Evolutionary conservation across 2,888 invertebrate species (phyloP), one percentile per base, ranked within the genome.

Genomic region (Drosophila robusta): DNA sequence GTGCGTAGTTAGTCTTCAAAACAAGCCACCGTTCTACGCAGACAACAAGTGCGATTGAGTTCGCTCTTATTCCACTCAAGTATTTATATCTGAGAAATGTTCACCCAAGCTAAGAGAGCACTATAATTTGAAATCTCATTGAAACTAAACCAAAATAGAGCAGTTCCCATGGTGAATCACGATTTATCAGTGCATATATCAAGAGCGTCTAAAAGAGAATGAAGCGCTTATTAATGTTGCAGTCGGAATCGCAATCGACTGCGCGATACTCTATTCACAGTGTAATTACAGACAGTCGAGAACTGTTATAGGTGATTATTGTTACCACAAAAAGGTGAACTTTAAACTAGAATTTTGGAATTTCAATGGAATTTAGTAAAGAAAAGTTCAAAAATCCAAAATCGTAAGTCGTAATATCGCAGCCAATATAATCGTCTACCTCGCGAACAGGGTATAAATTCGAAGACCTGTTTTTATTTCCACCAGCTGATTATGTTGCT

Each of bases 401-500:
- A 32, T 11, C 1, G 2, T 8, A 32, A 32, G 18, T 18, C 18
- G 18, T 18, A 18, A 18, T 2, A 18, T 18, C 22, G 22, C 22
- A 22, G 3, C 22, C 3, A 34, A 12, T 34, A 12, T 12, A 34
- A 9, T 3, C 34, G 4, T 34, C 4, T 34, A 2, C 12, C 4
- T 12, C 0, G 4, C 4, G 2, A 12, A 12, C 12, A 34, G 11
- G 12, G 16, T 39, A 39, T n/a, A 39, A 39, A 39, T 39, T 4
- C n/a, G 7, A 14, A 12, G 22, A 51, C 41, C 3, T 34, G 12
- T 36, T 24, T 36, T 36, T 7, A 8, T 16, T 36, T 9, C 34
- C 4, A 16, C 9, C 47, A 36, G 47, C 47, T 55, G 55, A 47
- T 47, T 18, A 9, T 45, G 45, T 45, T 47, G 42, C 7, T 12